These are phyloP conservation scores for Palythoa caribaeorum DNA, from an alignment of 92 coral and sea anemone species.

Conservation along the genomic window DNA sequence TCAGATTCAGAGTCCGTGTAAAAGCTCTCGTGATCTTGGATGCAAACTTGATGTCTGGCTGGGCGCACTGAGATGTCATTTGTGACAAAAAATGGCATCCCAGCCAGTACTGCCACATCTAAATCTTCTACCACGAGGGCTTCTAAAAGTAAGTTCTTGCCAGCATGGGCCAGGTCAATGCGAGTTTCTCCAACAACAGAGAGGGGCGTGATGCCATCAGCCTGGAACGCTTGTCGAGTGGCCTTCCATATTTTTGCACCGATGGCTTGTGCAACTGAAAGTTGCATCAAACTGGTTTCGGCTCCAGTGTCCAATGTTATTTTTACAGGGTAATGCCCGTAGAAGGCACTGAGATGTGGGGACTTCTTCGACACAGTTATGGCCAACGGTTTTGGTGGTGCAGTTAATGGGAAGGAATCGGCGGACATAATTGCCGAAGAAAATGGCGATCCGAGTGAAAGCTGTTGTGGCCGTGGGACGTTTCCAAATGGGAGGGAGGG, in stretches of 20 bases:
- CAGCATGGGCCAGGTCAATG: conserved; percentile 22
- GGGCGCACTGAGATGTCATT: conserved; percentile 60
- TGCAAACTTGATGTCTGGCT: conserved; percentile 28
- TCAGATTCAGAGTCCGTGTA: background rate
- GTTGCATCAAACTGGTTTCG: conserved; percentile 53
- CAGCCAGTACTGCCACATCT: conserved; percentile 32
- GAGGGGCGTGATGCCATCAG: conserved; percentile 20
- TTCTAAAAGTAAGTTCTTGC: background rate
- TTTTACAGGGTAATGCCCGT: conserved; percentile 57
- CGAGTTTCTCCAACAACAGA: conserved; percentile 16
- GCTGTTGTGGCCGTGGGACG: too few species aligned
- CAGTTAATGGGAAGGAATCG: background rate
- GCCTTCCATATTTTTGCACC: conserved; percentile 11
- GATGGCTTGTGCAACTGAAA: conserved; percentile 5
- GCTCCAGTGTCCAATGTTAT: conserved; percentile 52
- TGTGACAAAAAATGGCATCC: conserved; percentile 52
- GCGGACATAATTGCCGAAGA: too few species aligned
- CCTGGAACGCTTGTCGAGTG: conserved; percentile 15
- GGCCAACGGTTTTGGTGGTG: conserved; percentile 29
- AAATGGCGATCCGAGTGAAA: too few species aligned
- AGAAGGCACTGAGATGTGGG: conserved; percentile 56
- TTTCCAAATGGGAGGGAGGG: too few species aligned
- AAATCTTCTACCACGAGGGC: conserved; percentile 30
- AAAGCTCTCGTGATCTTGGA: conserved; percentile 35
- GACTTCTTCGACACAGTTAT: conserved; percentile 51